Evolutionary conservation across 1,140 invertebrate species (phyloP).

Genomic region (Macrosteles quadrilineatus): DNA sequence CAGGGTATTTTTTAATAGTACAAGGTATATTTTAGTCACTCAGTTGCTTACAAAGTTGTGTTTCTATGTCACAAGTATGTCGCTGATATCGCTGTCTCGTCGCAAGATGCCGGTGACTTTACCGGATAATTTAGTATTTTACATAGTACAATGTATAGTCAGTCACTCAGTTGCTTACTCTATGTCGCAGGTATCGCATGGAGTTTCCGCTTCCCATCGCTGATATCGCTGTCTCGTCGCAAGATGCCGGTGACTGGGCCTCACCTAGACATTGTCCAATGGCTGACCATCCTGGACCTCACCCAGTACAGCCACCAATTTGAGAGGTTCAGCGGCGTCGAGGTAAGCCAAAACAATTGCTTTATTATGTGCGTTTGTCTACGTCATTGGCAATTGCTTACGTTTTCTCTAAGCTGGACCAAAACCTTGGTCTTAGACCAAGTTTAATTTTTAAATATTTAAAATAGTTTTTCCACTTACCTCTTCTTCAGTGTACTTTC

Average conservation of each 20-base stretch:
- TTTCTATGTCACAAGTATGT: constrained; percentile 47
- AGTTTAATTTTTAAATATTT: too few species aligned
- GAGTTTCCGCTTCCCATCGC: constrained; percentile 52
- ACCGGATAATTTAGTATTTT: too few species aligned
- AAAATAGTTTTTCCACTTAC: too few species aligned
- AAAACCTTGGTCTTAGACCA: too few species aligned
- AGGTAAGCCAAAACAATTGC: constrained; percentile 46
- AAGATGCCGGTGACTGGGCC: constrained; percentile 39
- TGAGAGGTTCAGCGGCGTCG: constrained; percentile 54
- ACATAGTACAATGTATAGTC: too few species aligned
- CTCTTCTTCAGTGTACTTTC: too few species aligned
- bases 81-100: constrained; percentile 38
- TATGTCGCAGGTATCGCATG: constrained; percentile 49
- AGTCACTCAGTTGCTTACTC: too few species aligned
- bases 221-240: constrained; percentile 32
- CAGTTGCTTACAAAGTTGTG: too few species aligned
- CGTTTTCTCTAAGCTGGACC: too few species aligned
- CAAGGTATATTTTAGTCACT: too few species aligned
- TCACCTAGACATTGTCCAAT: constrained; percentile 51
- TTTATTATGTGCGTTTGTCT: constrained; percentile 1
- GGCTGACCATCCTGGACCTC: constrained; percentile 53
- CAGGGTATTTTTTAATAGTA: too few species aligned
- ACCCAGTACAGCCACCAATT: constrained; percentile 51
- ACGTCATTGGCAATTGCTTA: too few species aligned
- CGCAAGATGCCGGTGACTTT: constrained; percentile 27